Evolutionary conservation across 2,888 invertebrate genomes (phyloP).

Genomic region (Apamea anceps): DNA sequence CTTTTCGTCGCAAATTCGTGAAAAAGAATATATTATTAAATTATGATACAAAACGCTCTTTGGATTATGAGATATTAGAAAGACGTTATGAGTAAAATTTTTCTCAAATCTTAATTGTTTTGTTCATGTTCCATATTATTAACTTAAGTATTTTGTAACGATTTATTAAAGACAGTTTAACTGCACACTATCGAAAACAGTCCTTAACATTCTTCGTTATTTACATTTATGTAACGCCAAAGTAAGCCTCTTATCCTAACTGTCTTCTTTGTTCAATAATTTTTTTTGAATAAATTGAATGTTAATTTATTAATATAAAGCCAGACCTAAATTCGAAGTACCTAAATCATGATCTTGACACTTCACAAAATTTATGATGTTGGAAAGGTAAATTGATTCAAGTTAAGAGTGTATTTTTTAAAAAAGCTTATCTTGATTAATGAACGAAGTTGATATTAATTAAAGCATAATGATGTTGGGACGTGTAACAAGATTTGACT

Average conservation of each 20-base stretch:
- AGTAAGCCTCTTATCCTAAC: not conserved
- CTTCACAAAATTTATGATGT: not conserved
- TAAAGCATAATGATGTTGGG: conserved; percentile 10
- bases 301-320: not conserved
- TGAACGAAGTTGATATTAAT: conserved; percentile 23
- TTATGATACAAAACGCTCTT: conserved; percentile 1
- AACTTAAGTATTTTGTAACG: not conserved
- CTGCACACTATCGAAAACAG: not conserved
- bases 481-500: no score
- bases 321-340: not conserved
- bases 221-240: no score
- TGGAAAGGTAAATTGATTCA: conserved; percentile 15
- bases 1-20: conserved; percentile 14
- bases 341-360: not conserved
- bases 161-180: not conserved
- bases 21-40: conserved; percentile 17
- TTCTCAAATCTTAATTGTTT: not conserved
- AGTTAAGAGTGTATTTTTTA: not conserved
- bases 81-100: not conserved
- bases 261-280: not conserved
- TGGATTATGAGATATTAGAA: not conserved
- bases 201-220: not conserved
- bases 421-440: conserved; percentile 31
- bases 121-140: not conserved
- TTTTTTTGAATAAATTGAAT: no score